Conservation (phyloP, 2,888 invertebrate species). For the Harpagoxenus sublaevis region DNA sequence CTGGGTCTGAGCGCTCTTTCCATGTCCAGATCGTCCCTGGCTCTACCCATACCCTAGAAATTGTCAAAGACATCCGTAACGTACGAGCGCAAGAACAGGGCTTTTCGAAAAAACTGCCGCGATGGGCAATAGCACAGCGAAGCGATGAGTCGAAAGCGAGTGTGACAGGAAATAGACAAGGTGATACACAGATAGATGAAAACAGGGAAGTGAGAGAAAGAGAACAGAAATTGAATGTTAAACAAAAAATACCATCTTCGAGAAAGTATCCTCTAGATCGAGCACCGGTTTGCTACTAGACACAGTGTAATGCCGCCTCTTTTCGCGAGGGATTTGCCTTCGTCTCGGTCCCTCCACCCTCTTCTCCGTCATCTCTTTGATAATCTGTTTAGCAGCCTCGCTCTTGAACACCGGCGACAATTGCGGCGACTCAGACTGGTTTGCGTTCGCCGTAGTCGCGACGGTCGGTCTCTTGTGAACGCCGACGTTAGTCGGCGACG, state of each 20-base stretch:
- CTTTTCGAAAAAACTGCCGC: constrained; percentile 14
- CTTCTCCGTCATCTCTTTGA: constrained; percentile 91
- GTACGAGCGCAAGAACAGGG: neutral
- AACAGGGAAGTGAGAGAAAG: constrained; percentile 18
- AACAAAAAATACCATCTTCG: constrained; percentile 82
- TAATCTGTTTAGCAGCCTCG: constrained; percentile 94
- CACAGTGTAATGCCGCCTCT: constrained; percentile 95
- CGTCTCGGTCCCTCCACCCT: constrained; percentile 86
- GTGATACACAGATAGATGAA: constrained; percentile 24
- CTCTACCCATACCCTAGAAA: constrained; percentile 87
- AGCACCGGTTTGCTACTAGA: constrained; percentile 84
- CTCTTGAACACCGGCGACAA: constrained; percentile 94
- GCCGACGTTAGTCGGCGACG: constrained; percentile 61
- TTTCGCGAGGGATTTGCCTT: constrained; percentile 93
- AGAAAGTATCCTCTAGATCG: constrained; percentile 83
- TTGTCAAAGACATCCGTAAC: neutral
- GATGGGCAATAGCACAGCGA: neutral
- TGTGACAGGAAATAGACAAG: constrained; percentile 9
- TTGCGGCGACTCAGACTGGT: constrained; percentile 87
- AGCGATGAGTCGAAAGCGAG: neutral
- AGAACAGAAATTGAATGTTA: constrained; percentile 48
- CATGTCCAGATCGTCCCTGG: constrained; percentile 95
- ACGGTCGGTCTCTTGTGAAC: constrained; percentile 73
- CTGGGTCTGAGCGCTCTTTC: constrained; percentile 92
- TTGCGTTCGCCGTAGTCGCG: constrained; percentile 71